Conservation (phyloP, 2,888 invertebrate species). For the Athetis lepigone region DNA sequence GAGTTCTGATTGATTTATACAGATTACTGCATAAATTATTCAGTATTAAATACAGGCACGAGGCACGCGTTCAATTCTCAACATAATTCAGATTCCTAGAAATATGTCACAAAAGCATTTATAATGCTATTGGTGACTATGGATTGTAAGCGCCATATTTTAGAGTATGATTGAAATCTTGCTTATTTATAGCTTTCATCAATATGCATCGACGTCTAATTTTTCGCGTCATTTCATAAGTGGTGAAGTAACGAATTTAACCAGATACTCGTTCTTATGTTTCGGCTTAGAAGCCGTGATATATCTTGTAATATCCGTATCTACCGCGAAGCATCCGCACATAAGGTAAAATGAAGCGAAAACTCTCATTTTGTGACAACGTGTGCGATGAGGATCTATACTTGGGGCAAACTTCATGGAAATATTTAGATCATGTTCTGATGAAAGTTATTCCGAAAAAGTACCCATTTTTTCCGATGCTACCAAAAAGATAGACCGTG, state of each 20-base stretch:
- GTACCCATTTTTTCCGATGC: conserved; percentile 36
- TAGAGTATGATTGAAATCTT: conserved; percentile 40
- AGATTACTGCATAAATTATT: conserved; percentile 6
- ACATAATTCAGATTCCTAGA: conserved; percentile 12
- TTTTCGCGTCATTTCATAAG: conserved; percentile 50
- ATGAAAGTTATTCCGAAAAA: conserved; percentile 49
- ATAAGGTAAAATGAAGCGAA: conserved; percentile 53
- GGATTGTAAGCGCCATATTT: conserved; percentile 35
- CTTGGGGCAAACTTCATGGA: conserved; percentile 40
- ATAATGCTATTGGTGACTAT: conserved; percentile 4
- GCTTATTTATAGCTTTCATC: conserved; percentile 52
- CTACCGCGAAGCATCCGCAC: conserved; percentile 43
- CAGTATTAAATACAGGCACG: conserved; percentile 8
- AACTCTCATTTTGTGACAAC: conserved; percentile 51
- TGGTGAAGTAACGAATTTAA: conserved; percentile 49
- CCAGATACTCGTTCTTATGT: conserved; percentile 41
- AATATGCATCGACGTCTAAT: conserved; percentile 42
- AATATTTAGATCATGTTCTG: conserved; percentile 55
- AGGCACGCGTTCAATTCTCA: conserved; percentile 19
- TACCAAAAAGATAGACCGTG: conserved; percentile 31
- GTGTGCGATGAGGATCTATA: conserved; percentile 49
- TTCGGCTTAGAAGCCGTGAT: conserved; percentile 33
- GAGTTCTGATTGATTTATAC: conserved; percentile 15
- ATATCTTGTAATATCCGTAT: conserved; percentile 53
- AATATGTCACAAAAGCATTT: conserved; percentile 4